phyloP scores from a whole-genome alignment of 2,797 vertebrate species.

The Hyperoplus immaculatus region DNA sequence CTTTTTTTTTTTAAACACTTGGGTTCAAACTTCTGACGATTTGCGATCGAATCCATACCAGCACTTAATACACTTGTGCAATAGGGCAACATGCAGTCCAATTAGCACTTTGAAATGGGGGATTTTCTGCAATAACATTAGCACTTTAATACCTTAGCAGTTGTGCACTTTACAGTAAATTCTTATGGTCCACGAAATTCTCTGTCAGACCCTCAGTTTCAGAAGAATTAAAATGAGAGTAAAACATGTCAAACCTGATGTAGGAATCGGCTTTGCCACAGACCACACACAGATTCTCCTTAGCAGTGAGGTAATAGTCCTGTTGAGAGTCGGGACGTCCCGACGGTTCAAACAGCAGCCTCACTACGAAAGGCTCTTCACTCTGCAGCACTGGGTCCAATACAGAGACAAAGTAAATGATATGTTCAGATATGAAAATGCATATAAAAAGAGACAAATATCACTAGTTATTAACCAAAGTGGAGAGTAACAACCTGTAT shows the following conservation, averaged over 20 bases:
- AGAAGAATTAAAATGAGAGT: not conserved
- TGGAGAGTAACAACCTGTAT: not conserved
- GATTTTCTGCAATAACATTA: too few relatives aligned
- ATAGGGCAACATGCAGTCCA: too few relatives aligned
- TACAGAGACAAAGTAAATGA: not conserved
- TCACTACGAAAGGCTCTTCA: conserved; percentile 93
- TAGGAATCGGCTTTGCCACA: conserved; percentile 97
- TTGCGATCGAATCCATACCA: too few relatives aligned
- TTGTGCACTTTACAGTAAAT: too few relatives aligned
- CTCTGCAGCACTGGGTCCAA: conserved; percentile 89
- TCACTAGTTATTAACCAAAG: not conserved
- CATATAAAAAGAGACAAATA: not conserved
- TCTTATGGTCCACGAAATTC: too few relatives aligned
- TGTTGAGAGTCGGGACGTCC: conserved; percentile 95
- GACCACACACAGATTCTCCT: conserved; percentile 97
- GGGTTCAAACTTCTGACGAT: too few relatives aligned
- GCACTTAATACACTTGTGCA: too few relatives aligned
- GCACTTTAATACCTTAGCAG: too few relatives aligned
- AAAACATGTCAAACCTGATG: conserved; percentile 88
- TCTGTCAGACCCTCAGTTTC: not conserved
- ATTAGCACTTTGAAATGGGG: too few relatives aligned
- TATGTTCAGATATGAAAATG: not conserved
- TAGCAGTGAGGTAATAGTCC: conserved; percentile 97
- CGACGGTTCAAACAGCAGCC: conserved; percentile 94
- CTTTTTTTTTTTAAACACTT: too few relatives aligned